phyloP scores from a whole-genome alignment of 2,888 invertebrate species.

The Cheilosia soror region DNA sequence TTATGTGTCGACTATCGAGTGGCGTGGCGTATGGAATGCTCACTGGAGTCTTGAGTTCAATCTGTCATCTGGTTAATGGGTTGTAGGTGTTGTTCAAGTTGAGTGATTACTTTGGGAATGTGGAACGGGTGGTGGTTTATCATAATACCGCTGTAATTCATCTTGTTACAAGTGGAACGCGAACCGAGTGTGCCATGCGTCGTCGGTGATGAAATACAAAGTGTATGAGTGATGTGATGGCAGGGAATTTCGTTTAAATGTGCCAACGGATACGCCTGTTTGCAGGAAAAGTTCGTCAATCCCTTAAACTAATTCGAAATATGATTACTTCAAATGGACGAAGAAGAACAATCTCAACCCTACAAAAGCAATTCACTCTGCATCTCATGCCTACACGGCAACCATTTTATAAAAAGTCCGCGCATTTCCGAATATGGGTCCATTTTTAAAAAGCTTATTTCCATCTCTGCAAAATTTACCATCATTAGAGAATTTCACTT shows the following conservation, averaged over 20 bases:
- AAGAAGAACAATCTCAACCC: no score
- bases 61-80: slow-evolving; percentile 74
- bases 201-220: slow-evolving; percentile 20
- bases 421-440: no score
- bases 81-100: slow-evolving; percentile 69
- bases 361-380: no score
- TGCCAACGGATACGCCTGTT: neutral
- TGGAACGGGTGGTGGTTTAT: slow-evolving; percentile 49
- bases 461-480: no score
- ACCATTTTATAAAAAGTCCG: no score
- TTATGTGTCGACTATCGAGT: slow-evolving; percentile 35
- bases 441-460: no score
- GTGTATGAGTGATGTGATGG: neutral
- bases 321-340: no score
- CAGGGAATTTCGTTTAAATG: neutral
- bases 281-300: neutral
- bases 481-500: no score
- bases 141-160: slow-evolving; percentile 54
- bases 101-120: slow-evolving; percentile 54
- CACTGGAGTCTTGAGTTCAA: slow-evolving; percentile 48
- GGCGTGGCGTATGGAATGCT: slow-evolving; percentile 46
- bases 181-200: neutral
- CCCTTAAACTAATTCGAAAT: no score
- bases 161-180: slow-evolving; percentile 43
- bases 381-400: no score